Base-by-base conservation (phyloP, 2,888 invertebrate genomes). In the Eupeodes latifasciatus region DNA sequence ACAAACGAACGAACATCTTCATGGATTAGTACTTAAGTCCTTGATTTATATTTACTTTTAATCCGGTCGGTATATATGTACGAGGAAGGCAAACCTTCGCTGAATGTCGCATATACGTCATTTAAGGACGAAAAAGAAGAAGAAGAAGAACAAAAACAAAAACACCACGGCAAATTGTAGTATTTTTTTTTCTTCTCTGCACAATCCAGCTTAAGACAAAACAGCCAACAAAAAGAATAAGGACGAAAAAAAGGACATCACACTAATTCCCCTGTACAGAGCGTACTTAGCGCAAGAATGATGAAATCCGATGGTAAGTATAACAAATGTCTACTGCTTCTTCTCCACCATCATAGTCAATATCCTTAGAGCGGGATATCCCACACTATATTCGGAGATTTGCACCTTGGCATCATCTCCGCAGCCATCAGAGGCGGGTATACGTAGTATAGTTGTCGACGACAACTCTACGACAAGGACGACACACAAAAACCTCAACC, bases 11-110 rank as follows among this genome's bases (percentile, higher is more conserved):
- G 40, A 61, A 82, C 59, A 75, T 79, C 61, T 76, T 77, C 55
- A 61, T 55, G 80, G 84, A 87, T 87, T 87, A 87, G 55, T 80
- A 83, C 80, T 64, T 80, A 87, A 87, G 83, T 80, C 87, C 83
- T 64, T 87, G 76, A 87, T 87, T 87, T 83, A 87, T 87, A 84
- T 84, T 80, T 80, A 55, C 71, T 76, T 76, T 84, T 72, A 87
- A 47, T 72, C 83, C 34, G 27, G 44, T 47, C 27, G 27, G 27
- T 27, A 27, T 27, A 9, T 40, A 27, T 27, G 1, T 40, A 1
- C 40, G 40, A 40, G 11, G 62, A 40, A 66, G 71, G 59, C 36
- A 40, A 40, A 47, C 55, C 57, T 44, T 44, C 12, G 47, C 19
- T 11, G n/a, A 27, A 12, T 57, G 77, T 67, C 44, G 62, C 66